Evolutionary conservation across 1,140 invertebrate species (phyloP), one percentile per base, ranked within the genome.

Genomic region (Bombus fervidus): DNA sequence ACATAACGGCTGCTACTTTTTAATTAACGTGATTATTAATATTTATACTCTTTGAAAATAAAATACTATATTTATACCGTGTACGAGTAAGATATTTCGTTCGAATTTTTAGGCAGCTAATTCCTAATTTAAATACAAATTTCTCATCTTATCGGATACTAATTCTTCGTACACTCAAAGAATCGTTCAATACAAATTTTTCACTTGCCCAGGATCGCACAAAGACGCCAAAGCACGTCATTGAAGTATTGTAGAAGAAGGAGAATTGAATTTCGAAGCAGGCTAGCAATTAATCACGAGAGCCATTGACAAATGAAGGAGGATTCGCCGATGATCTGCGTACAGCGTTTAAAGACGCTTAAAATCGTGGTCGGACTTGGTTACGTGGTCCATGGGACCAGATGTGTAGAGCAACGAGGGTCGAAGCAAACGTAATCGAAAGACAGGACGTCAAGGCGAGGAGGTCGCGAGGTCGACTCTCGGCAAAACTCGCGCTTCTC

Each of bases 371-470:
- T 13, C 31, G 43, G 64, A 25, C 43, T 28, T n/a, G 64, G 41
- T 81, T 73, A 47, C 78, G 83, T 81, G 53, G 77, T 18, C 43
- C 34, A 85, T 41, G 73, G 37, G 41, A 37, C n/a, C 31, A 75
- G 68, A 81, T 77, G 68, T 62, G 72, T 89, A 78, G 78, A 71
- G 59, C 41, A 82, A 78, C 74, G 81, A 83, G 85, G n/a, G 25
- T 18, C 73, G 53, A 57, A 34, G 73, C 64, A 15, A 4, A 53
- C 64, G 83, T 88, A 83, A 90, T 90, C 66, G 74, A 72, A 78
- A 86, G 86, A 90, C 80, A 86, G 69, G 84, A 86, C 88, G 89
- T 90, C 91, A 91, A 89, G 89, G 89, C 84, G 72, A 86, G 79
- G 86, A 86, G 88, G 84, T 87, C 85, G 57, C 69, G 31, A 72